Evolutionary conservation across 2,797 vertebrate genomes (phyloP), one percentile per base, ranked within the genome.

Genomic region (Lithobates pipiens): DNA sequence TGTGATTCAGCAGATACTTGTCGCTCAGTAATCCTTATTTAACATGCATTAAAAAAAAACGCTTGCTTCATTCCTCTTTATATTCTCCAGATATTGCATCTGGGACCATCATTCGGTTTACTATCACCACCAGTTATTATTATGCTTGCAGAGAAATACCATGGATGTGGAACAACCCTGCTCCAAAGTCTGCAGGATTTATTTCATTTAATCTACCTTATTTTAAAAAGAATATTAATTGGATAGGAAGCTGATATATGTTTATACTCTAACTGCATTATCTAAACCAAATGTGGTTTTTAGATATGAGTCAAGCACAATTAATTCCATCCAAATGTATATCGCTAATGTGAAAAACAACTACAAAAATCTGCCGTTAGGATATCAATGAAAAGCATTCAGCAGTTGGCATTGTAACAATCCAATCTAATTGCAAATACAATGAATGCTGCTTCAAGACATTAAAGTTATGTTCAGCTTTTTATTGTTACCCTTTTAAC

Each of bases 351-450:
- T 78, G n/a, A 29, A 78, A 78, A 75, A 67, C 76, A 54, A 78
- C 70, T 86, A 67, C 34, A 63, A 83, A 77, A 78, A 80, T 71
- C 68, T 79, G 34, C 61, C 69, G 65, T 50, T 80, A 44, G 57
- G 61, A 76, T 83, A 61, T 68, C 76, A 84, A 78, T 61, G 61
- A 83, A 87, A 80, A 70, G 36, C 54, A 80, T 87, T 79, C 71
- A 74, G 81, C 81, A 84, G 86, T 80, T 84, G 86, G 86, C 86
- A 87, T 76, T 77, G 76, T 87, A 87, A 87, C 86, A 87, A 87
- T 70, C 81, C 77, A 80, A 87, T 87, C 86, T 87, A 87, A 87
- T 87, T 87, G 86, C 86, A 87, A 87, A 87, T 87, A 87, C 86
- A 39, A 87, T 84, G 81, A 84, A 80, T 80, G 76, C 77, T 75